Base-by-base conservation (phyloP, 2,888 invertebrate genomes). In the Marasmarcha lunaedactyla region DNA sequence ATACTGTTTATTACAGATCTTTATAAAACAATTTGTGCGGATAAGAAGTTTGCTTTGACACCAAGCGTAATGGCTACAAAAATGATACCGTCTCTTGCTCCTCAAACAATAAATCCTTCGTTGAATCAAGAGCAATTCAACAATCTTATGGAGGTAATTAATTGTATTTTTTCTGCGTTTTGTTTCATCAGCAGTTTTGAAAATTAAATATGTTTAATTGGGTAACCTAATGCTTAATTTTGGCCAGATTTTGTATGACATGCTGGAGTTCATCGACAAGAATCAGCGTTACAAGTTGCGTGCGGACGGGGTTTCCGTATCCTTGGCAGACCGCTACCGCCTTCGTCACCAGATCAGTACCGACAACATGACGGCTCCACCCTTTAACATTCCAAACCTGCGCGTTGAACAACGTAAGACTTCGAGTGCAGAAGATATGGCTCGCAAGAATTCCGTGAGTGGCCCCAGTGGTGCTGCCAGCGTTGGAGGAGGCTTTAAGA, bases 1-100 rank as follows among this genome's bases (percentile, higher is more conserved):
- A 10, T n/a, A 4, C 4, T 30, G 30, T 30, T 3, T 11, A 3
- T 84, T 79, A 34, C 86, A 97, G 97, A 92, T 74, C 94, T 97
- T 61, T 97, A 97, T 84, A 90, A 93, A 59, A 86, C 92, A 59
- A 91, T 97, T 90, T 85, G 97, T 53, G 88, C 89, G 63, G 96
- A 97, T 72, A 93, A 92, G 71, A 93, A 91, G 63, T 97, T 93
- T 71, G 96, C 95, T 33, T 81, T 98, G 51, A 93, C 93, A 2
- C 90, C 95, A 36, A 94, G 91, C 64, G 85, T 96, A 55, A 93
- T 98, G 90, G 97, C 97, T 5, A 95, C 94, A 9, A 90, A 93
- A 63, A 94, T 97, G 57, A 92, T 98, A 88, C 98, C 97, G 5
- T 89, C 93, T 10, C 85, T 98, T 39, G 89, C 96, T 42, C 97